These are phyloP conservation scores for Spongilla lacustris DNA, from an alignment of 37 sponge, comb jelly and placozoan species.

Conservation along the genomic window DNA sequence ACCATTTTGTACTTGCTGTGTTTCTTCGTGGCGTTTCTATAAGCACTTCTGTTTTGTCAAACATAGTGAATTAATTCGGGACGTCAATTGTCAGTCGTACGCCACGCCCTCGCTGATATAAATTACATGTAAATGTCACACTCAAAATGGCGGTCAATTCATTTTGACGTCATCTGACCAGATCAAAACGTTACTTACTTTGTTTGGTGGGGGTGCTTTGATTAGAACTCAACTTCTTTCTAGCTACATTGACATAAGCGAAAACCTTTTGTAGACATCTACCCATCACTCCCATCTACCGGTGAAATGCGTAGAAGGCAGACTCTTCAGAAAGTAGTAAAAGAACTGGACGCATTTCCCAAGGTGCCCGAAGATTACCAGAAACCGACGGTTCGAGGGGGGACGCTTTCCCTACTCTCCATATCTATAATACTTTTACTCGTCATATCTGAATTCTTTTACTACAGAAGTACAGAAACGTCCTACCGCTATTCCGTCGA, in stretches of 20 bases:
- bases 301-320: constrained; percentile 10
- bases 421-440: constrained; percentile 76
- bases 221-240: background rate
- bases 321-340: constrained; percentile 58
- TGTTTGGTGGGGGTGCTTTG: background rate
- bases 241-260: background rate
- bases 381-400: constrained; percentile 80
- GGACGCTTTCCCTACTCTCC: constrained; percentile 72
- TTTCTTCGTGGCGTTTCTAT: too few species aligned
- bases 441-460: constrained; percentile 82
- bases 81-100: too few species aligned
- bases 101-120: too few species aligned
- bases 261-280: background rate
- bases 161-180: too few species aligned
- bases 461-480: constrained; percentile 64
- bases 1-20: too few species aligned
- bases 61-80: too few species aligned
- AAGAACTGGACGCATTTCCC: constrained; percentile 89
- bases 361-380: constrained; percentile 85
- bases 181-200: too few species aligned
- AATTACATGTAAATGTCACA: too few species aligned
- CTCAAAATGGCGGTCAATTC: too few species aligned
- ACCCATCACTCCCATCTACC: too few species aligned
- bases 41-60: too few species aligned
- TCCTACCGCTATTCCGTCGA: constrained; percentile 88